Evolutionary conservation across 2,113 vertebrate genomes (phyloP).

Genomic region (Podocnemis expansa): DNA sequence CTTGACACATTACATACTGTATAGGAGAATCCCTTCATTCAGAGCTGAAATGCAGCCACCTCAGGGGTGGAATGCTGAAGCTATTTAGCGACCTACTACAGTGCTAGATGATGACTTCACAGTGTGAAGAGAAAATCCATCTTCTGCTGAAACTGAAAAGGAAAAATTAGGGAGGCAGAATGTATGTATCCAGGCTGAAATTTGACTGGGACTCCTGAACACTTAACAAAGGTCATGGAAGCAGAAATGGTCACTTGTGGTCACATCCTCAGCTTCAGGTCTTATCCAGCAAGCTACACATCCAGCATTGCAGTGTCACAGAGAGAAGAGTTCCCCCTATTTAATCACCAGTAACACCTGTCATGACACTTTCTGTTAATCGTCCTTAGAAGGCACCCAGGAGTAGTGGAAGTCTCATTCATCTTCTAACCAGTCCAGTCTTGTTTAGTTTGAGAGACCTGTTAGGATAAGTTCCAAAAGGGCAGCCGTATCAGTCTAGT

Average conservation of each 20-base stretch:
- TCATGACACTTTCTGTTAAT: background rate
- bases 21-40: background rate
- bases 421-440: background rate
- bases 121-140: background rate
- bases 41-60: background rate
- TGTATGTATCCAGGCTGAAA: background rate
- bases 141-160: background rate
- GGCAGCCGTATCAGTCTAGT: no score
- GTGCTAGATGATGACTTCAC: no score
- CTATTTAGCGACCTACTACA: background rate
- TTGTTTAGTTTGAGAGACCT: background rate
- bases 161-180: background rate
- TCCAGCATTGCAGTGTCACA: background rate
- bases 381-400: background rate
- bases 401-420: background rate
- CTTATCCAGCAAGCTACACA: background rate
- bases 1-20: fast-evolving
- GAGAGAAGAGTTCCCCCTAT: background rate
- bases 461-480: no score
- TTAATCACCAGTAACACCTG: background rate
- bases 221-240: background rate
- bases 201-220: background rate
- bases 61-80: fast-evolving
- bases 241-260: background rate
- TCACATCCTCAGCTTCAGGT: background rate